A percentile compares a stretch with the other conserved stretches of the same genome.
Conservation (phyloP, 2,797 vertebrate genomes). For the Calcarius lapponicus region DNA sequence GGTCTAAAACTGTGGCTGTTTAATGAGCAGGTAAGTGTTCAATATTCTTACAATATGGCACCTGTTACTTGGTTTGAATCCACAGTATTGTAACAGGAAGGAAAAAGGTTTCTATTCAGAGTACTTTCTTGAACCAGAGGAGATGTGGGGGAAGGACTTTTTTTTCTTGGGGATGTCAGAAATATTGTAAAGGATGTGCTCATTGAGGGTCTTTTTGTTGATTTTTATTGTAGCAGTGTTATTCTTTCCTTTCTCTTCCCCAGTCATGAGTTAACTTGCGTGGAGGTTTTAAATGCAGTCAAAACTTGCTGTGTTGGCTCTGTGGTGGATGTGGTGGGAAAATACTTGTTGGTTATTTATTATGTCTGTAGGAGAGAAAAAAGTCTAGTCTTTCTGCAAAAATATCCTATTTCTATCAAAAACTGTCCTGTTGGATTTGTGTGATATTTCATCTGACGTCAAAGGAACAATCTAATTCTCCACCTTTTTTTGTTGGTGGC, state of each 20-base stretch:
- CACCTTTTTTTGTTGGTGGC: background rate
- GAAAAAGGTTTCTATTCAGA: background rate
- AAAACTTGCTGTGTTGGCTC: background rate
- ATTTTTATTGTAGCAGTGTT: background rate
- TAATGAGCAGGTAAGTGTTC: background rate
- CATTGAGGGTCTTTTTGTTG: background rate
- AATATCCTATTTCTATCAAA: background rate
- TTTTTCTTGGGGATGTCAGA: too few species aligned
- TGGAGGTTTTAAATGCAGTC: background rate
- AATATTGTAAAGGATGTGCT: background rate
- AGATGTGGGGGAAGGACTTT: background rate
- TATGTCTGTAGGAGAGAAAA: background rate
- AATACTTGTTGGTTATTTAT: background rate
- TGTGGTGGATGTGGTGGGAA: background rate
- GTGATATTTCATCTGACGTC: background rate
- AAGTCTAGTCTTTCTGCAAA: background rate
- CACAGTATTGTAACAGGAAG: background rate
- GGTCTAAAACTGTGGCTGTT: background rate
- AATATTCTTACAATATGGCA: background rate
- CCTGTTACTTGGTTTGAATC: background rate
- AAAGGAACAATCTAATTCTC: background rate
- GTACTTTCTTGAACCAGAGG: background rate
- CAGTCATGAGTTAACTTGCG: background rate
- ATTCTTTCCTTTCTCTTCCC: background rate
- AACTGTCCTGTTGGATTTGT: background rate